Base-by-base conservation (phyloP, 2,113 vertebrate species). In the Seriola dumerili region DNA sequence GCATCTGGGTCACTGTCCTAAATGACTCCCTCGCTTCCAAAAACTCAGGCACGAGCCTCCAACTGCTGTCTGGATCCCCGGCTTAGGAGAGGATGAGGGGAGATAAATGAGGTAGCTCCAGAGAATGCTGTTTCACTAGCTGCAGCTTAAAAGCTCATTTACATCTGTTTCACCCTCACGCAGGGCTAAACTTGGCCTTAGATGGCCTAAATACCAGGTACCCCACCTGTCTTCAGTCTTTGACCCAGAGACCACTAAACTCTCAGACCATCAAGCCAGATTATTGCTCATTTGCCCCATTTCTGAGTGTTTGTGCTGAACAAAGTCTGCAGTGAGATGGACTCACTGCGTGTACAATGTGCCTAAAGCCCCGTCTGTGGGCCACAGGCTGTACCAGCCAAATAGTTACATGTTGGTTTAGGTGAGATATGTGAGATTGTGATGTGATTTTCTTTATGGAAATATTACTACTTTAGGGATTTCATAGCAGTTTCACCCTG, bases 61-160 rank as follows among this genome's bases (percentile, higher is more conserved):
- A 74, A 80, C 12, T 75, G n/a, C 90, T 83, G 85, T 92, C 81
- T 92, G 90, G 76, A 90, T 85, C 67, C 82, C 65, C 65, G 68
- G 90, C 92, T 93, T 92, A 94, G 70, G 61, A 67, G 69, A 78
- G 87, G 91, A 91, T 93, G 83, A 94, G 83, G 78, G 78, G 62
- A 85, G 89, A 92, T 92, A 84, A 94, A 88, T 80, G 87, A 92
- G 85, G 85, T 84, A 89, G 91, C 87, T 81, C 61, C 29, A 69
- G 84, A 90, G 91, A 91, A 94, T 89, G 91, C 74, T 44, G 71
- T 84, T 86, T 87, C 88, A 70, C 85, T 68, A 58, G 69, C 82
- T 48, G 36, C 55, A 88, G 93, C 91, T 94, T 93, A 91, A 92
- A 91, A 93, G 91, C 91, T 93, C 86, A 88, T 93, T 92, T 93